Evolutionary conservation across 2,113 vertebrate species (phyloP).

Genomic region (Nettapus auritus): DNA sequence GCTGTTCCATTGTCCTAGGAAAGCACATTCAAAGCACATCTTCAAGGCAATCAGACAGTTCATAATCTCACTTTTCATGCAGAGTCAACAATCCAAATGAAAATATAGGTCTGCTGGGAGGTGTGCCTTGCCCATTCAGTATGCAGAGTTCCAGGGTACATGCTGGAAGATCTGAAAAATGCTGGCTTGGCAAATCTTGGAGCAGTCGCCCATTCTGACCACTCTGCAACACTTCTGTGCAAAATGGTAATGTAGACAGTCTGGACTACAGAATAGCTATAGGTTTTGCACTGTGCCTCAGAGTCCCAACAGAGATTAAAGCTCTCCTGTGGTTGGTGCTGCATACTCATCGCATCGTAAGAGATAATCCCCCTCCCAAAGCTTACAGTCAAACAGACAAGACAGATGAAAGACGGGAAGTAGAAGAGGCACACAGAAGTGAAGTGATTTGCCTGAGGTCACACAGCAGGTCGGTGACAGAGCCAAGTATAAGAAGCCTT

Average conservation of each 20-base stretch:
- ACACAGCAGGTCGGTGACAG: constrained; percentile 39
- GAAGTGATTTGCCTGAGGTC: constrained; percentile 64
- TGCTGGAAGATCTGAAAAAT: not conserved
- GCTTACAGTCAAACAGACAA: constrained; percentile 31
- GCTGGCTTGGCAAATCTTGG: not conserved
- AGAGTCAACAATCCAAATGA: not conserved
- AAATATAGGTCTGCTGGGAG: not conserved
- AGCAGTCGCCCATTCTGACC: constrained; percentile 20
- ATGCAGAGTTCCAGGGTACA: not conserved
- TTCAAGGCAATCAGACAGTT: not conserved
- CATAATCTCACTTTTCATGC: not conserved
- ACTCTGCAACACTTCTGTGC: not conserved
- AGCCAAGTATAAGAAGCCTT: constrained; percentile 60
- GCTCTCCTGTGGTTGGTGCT: constrained; percentile 48
- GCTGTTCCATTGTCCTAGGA: not conserved
- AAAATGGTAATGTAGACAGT: constrained; percentile 3
- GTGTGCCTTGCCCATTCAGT: not conserved
- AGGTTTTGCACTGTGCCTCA: constrained; percentile 31
- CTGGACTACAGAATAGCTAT: constrained; percentile 31
- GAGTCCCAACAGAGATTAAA: constrained; percentile 66
- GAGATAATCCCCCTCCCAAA: constrained; percentile 33
- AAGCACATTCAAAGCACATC: not conserved
- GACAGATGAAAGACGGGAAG: constrained; percentile 21
- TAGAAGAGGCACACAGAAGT: constrained; percentile 31
- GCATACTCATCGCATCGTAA: not conserved